Conservation (phyloP, 2,797 vertebrate genomes). For the Cynodonichthys magdalenae region DNA sequence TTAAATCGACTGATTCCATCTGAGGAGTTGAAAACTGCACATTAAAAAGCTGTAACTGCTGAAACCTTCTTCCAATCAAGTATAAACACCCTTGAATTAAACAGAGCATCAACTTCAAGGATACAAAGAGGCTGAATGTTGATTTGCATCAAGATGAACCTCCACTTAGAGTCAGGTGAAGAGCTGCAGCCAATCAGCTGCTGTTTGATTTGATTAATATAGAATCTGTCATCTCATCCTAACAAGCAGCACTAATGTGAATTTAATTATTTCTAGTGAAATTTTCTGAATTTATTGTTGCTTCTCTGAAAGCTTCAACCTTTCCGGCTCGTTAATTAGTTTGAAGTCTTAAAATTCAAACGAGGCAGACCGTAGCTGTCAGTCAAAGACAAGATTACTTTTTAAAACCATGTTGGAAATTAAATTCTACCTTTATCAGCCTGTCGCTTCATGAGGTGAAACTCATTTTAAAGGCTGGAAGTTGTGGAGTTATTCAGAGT, state of each 20-base stretch:
- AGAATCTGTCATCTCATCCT: conserved; percentile 6
- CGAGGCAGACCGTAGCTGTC: conserved; percentile 2
- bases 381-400: not conserved
- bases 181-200: not conserved
- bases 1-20: conserved; percentile 5
- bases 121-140: not conserved
- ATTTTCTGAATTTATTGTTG: not conserved
- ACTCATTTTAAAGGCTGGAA: not conserved
- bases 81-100: not conserved
- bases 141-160: not conserved
- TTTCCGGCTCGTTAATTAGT: conserved; percentile 1
- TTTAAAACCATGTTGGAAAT: conserved; percentile 6
- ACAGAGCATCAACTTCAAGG: not conserved
- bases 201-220: not conserved
- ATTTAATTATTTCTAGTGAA: conserved; percentile 32
- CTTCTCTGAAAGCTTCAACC: conserved; percentile 9
- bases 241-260: conserved; percentile 19
- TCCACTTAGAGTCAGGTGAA: not conserved
- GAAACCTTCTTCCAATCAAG: not conserved
- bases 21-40: not conserved
- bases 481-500: conserved; percentile 5
- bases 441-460: not conserved
- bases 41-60: not conserved
- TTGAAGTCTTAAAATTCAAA: conserved; percentile 9
- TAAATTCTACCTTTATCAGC: not conserved